Conservation (phyloP, 2,113 vertebrate genomes). For the Kryptolebias marmoratus region DNA sequence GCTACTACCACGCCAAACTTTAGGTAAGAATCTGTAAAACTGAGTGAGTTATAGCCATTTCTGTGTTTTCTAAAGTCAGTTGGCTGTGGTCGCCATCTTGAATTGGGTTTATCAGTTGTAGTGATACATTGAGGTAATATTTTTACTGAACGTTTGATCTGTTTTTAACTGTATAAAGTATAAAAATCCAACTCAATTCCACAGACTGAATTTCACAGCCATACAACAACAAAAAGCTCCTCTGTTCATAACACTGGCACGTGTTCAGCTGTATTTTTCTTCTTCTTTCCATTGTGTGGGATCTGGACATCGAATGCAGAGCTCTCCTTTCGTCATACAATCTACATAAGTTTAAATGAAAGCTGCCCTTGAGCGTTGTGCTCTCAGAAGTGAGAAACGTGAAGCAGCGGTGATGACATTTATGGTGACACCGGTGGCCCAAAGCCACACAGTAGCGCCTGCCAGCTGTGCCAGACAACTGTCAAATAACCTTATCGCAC, state of each 20-base stretch:
- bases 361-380: background rate
- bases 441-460: conserved; percentile 18
- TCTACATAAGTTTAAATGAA: conserved; percentile 8
- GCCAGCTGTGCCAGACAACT: conserved; percentile 22
- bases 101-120: too few species aligned
- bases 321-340: background rate
- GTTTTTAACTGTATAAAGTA: too few species aligned
- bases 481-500: conserved; percentile 2
- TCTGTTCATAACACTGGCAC: background rate
- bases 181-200: too few species aligned
- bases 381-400: background rate
- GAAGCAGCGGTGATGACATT: conserved; percentile 7
- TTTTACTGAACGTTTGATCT: too few species aligned
- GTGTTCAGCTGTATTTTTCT: background rate
- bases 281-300: background rate
- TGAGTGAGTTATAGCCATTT: too few species aligned
- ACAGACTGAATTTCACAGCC: background rate
- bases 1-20: too few species aligned
- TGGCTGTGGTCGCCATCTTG: too few species aligned
- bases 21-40: too few species aligned
- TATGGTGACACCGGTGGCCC: conserved; percentile 17
- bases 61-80: too few species aligned
- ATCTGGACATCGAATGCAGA: conserved; percentile 3
- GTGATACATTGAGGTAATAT: too few species aligned
- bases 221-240: background rate